A percentile compares a stretch with the other conserved stretches of the same genome.
Conservation (phyloP, 1,140 invertebrate species). For the Acromyrmex charruanus region DNA sequence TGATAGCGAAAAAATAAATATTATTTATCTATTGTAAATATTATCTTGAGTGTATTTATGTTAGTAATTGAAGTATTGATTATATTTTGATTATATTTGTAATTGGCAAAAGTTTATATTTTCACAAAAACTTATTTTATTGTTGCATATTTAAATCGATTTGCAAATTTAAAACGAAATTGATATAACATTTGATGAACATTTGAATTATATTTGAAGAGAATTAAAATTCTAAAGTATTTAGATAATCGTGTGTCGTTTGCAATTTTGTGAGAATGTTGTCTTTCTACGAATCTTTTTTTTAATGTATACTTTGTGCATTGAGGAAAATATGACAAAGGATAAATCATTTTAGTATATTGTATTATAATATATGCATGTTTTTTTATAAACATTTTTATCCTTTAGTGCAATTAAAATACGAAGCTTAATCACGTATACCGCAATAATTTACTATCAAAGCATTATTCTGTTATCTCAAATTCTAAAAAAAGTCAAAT, state of each 20-base stretch:
- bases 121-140: not conserved
- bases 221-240: not conserved
- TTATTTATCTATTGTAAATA: not conserved
- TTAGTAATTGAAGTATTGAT: not conserved
- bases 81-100: not conserved
- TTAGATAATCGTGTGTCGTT: not conserved
- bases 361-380: not conserved
- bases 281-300: not conserved
- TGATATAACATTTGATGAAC: not conserved
- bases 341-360: not conserved
- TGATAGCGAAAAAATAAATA: conserved; percentile 13
- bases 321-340: not conserved
- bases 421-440: conserved; percentile 25
- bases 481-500: conserved; percentile 30
- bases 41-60: conserved; percentile 36
- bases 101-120: conserved; percentile 43
- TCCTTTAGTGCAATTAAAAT: conserved; percentile 15
- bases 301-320: not conserved
- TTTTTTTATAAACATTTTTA: conserved; percentile 9
- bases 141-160: not conserved
- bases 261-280: not conserved
- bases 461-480: not conserved
- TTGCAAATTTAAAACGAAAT: not conserved
- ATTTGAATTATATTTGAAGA: conserved; percentile 5
- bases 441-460: conserved; percentile 21